Percentiles rank a stretch among this genome's conserved stretches.
Evolutionary conservation across 2,888 invertebrate species (phyloP).

Genomic region (Loripinus fragilis): DNA sequence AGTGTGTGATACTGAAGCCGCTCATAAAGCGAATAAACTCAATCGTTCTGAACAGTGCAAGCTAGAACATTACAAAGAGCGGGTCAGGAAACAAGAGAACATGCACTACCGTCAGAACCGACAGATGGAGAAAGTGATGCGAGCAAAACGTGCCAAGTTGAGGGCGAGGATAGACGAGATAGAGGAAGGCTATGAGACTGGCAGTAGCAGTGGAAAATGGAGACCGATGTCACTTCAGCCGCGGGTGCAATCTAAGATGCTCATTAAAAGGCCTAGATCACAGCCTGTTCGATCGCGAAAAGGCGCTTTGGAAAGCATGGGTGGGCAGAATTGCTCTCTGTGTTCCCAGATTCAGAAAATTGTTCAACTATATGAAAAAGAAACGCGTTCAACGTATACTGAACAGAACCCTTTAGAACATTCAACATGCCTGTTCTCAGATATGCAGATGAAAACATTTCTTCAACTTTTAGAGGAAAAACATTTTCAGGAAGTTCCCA

Average conservation of each 20-base stretch:
- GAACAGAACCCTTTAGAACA: slow-evolving; percentile 13
- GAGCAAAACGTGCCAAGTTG: slow-evolving; percentile 47
- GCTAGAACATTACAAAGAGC: slow-evolving; percentile 34
- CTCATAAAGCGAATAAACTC: slow-evolving; percentile 52
- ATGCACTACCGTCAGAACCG: slow-evolving; percentile 34
- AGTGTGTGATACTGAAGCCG: slow-evolving; percentile 51
- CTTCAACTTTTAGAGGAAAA: slow-evolving; percentile 46
- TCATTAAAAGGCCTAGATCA: not conserved
- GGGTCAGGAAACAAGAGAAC: slow-evolving; percentile 42
- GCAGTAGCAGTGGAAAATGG: not conserved
- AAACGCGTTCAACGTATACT: not conserved
- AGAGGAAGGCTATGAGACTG: slow-evolving; percentile 13
- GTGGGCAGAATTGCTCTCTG: slow-evolving; percentile 22
- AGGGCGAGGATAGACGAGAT: slow-evolving; percentile 21
- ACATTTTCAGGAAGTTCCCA: slow-evolving; percentile 40
- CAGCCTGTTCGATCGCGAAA: not conserved
- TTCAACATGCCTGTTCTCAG: slow-evolving; percentile 53
- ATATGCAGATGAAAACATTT: slow-evolving; percentile 42
- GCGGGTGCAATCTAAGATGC: not conserved
- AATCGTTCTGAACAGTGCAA: slow-evolving; percentile 54
- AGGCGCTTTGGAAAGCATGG: not conserved
- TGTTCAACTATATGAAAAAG: slow-evolving; percentile 34
- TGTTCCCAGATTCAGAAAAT: slow-evolving; percentile 46
- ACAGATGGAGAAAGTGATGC: slow-evolving; percentile 36
- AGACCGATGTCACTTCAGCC: not conserved